These are phyloP conservation scores for Sebastes kiyomatsui DNA, from an alignment of 2,797 vertebrate species.

Conservation along the genomic window DNA sequence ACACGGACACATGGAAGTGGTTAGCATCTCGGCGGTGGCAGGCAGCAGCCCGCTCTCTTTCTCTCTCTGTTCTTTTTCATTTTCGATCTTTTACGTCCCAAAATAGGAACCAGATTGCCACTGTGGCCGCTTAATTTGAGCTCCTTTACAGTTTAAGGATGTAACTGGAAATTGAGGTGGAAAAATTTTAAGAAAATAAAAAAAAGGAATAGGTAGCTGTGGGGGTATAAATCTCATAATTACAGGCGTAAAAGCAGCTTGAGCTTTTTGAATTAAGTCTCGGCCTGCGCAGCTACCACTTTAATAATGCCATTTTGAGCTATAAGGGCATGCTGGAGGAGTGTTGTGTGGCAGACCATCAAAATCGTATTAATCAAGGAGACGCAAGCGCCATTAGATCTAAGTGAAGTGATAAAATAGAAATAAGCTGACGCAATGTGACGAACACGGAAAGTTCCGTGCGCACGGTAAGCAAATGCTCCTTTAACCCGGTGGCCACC, in stretches of 20 bases:
- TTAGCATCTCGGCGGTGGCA: slow-evolving; percentile 80
- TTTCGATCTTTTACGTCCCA: slow-evolving; percentile 72
- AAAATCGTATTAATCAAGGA: slow-evolving; percentile 29
- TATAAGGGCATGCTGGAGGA: neutral
- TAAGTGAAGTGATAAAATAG: neutral
- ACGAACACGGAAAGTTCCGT: neutral
- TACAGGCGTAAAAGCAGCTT: slow-evolving; percentile 68
- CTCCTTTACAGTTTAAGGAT: slow-evolving; percentile 77
- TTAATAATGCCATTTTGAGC: slow-evolving; percentile 46
- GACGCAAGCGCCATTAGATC: neutral
- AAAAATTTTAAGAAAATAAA: slow-evolving; percentile 69
- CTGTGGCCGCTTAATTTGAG: slow-evolving; percentile 76
- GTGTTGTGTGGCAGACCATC: slow-evolving; percentile 8
- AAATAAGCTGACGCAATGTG: neutral
- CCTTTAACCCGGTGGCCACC: slow-evolving; percentile 19
- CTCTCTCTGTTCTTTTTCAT: slow-evolving; percentile 61
- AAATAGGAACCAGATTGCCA: slow-evolving; percentile 84
- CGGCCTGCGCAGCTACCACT: slow-evolving; percentile 29
- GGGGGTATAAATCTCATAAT: slow-evolving; percentile 75
- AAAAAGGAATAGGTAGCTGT: slow-evolving; percentile 62
- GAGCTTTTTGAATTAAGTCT: slow-evolving; percentile 64
- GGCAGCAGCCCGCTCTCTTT: slow-evolving; percentile 66
- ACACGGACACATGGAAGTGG: slow-evolving; percentile 89
- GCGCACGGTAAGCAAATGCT: neutral
- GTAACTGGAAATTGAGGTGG: slow-evolving; percentile 81